A percentile compares a stretch with the other conserved stretches of the same genome.
These are phyloP conservation scores for Meloe dianella DNA, from an alignment of 2,888 invertebrate genomes.

Conservation along the genomic window DNA sequence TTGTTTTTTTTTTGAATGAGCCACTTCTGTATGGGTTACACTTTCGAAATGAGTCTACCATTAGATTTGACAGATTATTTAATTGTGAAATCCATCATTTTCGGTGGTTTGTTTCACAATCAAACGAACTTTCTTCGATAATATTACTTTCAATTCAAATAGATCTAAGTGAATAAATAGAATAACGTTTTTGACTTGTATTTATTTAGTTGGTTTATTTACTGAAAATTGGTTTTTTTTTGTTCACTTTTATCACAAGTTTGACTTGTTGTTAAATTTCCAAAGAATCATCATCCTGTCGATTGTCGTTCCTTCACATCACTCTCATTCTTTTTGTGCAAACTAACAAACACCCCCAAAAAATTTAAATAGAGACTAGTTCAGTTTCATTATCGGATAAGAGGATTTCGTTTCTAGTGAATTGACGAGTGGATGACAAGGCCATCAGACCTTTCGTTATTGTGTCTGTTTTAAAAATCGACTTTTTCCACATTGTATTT, in stretches of 20 bases:
- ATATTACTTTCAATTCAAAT: neutral
- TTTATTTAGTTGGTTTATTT: neutral
- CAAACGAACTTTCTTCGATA: neutral
- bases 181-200: neutral
- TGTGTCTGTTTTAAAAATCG: constrained; percentile 41
- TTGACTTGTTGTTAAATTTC: neutral
- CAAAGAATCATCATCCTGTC: neutral
- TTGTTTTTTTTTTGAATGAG: no score
- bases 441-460: constrained; percentile 35
- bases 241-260: neutral
- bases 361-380: neutral
- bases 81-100: neutral
- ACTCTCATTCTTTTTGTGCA: neutral
- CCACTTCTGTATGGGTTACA: no score
- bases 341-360: neutral
- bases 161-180: neutral
- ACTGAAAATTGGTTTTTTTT: neutral
- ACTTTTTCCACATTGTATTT: constrained; percentile 40
- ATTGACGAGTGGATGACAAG: constrained; percentile 43
- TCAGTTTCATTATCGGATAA: constrained; percentile 23
- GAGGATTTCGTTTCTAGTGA: constrained; percentile 23
- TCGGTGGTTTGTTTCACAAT: neutral
- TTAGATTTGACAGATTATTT: neutral
- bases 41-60: neutral
- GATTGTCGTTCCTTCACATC: neutral